Evolutionary conservation across 2,113 vertebrate species (phyloP).

Genomic region (Saccopteryx bilineata): DNA sequence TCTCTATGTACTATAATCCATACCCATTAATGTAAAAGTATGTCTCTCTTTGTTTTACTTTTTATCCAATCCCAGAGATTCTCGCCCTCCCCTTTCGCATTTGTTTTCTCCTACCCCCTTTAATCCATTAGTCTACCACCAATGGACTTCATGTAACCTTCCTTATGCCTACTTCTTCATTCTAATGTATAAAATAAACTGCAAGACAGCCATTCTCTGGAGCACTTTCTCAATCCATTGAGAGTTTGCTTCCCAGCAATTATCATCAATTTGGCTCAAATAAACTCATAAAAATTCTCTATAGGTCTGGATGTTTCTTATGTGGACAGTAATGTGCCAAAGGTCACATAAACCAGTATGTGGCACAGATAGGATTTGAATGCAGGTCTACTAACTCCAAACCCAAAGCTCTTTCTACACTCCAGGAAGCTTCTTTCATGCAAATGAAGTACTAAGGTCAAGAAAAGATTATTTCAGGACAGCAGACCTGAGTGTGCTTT

Average conservation of each 20-base stretch:
- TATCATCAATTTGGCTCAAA: neutral
- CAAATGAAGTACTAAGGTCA: slow-evolving; percentile 48
- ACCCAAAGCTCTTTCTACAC: slow-evolving; percentile 8
- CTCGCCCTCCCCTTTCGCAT: neutral
- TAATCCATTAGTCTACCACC: neutral
- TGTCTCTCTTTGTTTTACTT: neutral
- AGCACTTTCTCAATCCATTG: neutral
- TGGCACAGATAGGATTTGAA: neutral
- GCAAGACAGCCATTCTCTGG: neutral
- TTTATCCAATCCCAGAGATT: neutral
- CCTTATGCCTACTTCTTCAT: neutral
- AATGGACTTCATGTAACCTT: neutral
- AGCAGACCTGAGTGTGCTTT: neutral
- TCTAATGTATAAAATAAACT: neutral
- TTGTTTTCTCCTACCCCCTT: neutral
- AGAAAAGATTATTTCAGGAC: slow-evolving; percentile 39
- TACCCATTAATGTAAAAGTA: neutral
- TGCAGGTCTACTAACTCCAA: neutral
- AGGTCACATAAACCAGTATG: neutral
- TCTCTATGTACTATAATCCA: neutral
- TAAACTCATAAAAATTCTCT: neutral
- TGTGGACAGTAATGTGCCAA: neutral
- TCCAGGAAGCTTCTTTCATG: neutral
- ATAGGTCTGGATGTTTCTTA: neutral
- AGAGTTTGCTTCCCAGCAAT: neutral